Evolutionary conservation across 2,888 invertebrate species (phyloP), one percentile per base, ranked within the genome.

Genomic region (Acleris holmiana): DNA sequence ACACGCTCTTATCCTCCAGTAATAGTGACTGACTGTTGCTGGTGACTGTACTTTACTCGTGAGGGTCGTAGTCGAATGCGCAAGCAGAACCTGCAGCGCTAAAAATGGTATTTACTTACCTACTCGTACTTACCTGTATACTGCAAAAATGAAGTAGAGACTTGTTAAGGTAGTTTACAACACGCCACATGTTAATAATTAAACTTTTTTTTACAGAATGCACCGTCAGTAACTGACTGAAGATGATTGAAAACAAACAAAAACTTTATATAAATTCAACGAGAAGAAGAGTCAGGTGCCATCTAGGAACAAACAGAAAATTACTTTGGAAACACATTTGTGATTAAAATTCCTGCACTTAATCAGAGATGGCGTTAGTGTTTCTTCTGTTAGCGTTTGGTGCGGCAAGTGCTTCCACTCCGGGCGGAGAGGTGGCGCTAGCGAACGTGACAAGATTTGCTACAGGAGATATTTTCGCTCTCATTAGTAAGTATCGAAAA

Each of bases 381-480:
- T 51, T 84, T 35, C 51, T 88, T 57, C 55, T 86, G 21, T 49
- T 83, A 57, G 69, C 73, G 46, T 66, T 75, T 2, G 69, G 72
- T 49, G 71, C 69, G 46, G 69, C 66, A 15, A 66, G 73, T 66
- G 82, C 76, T 76, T 75, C 82, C 4, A 76, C 70, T 47, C 67
- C 76, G 1, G 70, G 72, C 23, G 83, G 78, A 77, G 90, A 90
- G 83, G 85, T 88, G 84, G 82, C 88, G 80, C 74, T 93, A 35
- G 85, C 86, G 25, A 93, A 93, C 67, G 86, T 95, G 55, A 95
- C 94, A 8, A 89, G 95, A 72, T 92, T 93, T 68, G 93, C 94
- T 56, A 90, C 88, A 65, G 95, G 95, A 15, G 95, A 95, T 82
- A 83, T 93, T 56, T 95, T 95, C 76, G 88, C 93, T 41, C 83